phyloP scores from a whole-genome alignment of 2,888 invertebrate genomes.

The Linhomoeus sp. region DNA sequence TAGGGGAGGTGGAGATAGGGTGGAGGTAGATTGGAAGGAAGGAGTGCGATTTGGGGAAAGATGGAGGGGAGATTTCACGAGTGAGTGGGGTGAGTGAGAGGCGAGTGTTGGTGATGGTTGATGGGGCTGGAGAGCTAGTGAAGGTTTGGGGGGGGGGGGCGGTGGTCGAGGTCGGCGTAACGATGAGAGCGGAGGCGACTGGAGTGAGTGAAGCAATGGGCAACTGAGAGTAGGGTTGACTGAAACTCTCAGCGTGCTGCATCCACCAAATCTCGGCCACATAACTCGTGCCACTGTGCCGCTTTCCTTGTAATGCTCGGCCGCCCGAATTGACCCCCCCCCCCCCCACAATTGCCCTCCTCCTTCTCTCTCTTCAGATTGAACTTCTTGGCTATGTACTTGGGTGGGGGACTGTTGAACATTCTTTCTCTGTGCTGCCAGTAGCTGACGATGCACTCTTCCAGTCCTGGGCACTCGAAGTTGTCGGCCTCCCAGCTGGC shows the following conservation, averaged over 20 bases:
- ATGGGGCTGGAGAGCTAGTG: too few relatives aligned
- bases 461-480: conserved; percentile 49
- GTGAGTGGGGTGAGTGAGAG: too few relatives aligned
- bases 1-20: too few relatives aligned
- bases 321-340: not conserved
- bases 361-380: not conserved
- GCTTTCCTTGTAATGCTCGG: not conserved
- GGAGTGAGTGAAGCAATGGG: too few relatives aligned
- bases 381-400: conserved; percentile 16
- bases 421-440: conserved; percentile 37
- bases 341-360: not conserved
- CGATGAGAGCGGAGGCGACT: too few relatives aligned
- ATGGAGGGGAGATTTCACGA: too few relatives aligned
- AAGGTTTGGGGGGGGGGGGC: too few relatives aligned
- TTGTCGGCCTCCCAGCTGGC: conserved; percentile 93
- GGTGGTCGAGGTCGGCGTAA: too few relatives aligned
- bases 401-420: conserved; percentile 42
- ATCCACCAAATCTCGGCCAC: not conserved
- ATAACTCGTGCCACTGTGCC: not conserved
- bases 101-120: too few relatives aligned
- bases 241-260: not conserved
- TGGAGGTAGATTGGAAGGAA: too few relatives aligned
- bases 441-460: conserved; percentile 65
- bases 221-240: not conserved
- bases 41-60: too few relatives aligned